A percentile compares a stretch with the other conserved stretches of the same genome.
phyloP scores from a whole-genome alignment of 53 echinoderm and acorn worm species.

The Echinarachnius parma region DNA sequence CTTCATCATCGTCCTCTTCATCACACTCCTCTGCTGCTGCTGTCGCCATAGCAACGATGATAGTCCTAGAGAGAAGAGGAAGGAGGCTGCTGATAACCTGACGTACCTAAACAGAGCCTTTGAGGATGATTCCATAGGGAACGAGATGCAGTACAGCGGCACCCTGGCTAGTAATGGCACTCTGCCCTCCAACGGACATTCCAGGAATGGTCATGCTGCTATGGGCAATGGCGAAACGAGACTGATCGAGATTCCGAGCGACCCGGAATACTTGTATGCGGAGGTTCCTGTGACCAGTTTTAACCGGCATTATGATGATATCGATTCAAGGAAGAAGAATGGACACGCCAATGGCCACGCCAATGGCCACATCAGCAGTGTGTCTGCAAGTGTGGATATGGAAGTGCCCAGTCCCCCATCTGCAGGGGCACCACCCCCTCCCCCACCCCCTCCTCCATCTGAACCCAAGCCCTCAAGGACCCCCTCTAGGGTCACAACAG shows the following conservation, averaged over 20 bases:
- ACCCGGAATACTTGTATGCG: conserved; percentile 24
- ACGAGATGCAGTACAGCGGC: conserved; percentile 37
- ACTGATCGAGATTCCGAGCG: conserved; percentile 37
- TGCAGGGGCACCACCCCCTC: conserved; percentile 6
- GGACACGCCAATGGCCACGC: neutral
- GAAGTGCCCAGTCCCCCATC: conserved; percentile 11
- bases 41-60: neutral
- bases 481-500: neutral
- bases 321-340: neutral
- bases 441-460: conserved; percentile 29
- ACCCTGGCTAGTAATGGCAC: conserved; percentile 23
- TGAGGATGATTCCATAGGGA: conserved; percentile 2
- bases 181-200: conserved; percentile 10
- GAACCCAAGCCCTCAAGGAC: neutral
- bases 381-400: conserved; percentile 26
- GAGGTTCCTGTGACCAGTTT: conserved; percentile 40
- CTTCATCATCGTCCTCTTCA: conserved; percentile 18
- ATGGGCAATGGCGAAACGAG: conserved; percentile 3
- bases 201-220: conserved; percentile 2
- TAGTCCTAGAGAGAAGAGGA: neutral
- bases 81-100: conserved; percentile 25
- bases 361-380: conserved; percentile 27
- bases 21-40: conserved; percentile 28
- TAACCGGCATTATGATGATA: neutral
- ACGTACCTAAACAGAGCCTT: conserved; percentile 57